Percentiles rank a stretch among this genome's conserved stretches.
Evolutionary conservation across 1,140 invertebrate species (phyloP).

Genomic region (Anadara kagoshimensis): DNA sequence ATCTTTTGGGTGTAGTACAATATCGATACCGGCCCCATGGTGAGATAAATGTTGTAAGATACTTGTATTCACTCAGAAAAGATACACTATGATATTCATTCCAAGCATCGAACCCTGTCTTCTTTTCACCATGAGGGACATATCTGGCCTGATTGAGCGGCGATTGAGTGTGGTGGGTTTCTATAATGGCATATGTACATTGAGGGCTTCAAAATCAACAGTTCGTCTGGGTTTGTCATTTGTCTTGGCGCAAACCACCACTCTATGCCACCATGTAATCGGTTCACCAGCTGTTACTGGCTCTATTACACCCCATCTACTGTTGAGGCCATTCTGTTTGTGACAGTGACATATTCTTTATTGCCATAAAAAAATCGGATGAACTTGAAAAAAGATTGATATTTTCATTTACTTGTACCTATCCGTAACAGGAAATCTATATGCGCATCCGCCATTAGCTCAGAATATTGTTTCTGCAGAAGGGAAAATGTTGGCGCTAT

Average conservation of each 20-base stretch:
- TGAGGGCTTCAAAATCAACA: conserved; percentile 41
- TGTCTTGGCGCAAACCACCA: conserved; percentile 50
- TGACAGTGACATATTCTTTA: too few species aligned
- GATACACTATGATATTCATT: conserved; percentile 46
- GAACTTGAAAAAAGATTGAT: too few species aligned
- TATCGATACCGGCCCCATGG: conserved; percentile 48
- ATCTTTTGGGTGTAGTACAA: conserved; percentile 31
- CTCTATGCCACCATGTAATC: conserved; percentile 45
- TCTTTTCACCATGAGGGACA: conserved; percentile 35
- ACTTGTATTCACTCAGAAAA: conserved; percentile 16
- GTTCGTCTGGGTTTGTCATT: conserved; percentile 40
- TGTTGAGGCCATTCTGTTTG: too few species aligned
- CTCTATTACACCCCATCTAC: conserved; percentile 41
- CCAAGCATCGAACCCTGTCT: conserved; percentile 43
- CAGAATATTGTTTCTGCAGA: too few species aligned
- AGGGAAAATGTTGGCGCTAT: too few species aligned
- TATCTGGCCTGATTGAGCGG: conserved; percentile 38
- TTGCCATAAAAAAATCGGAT: too few species aligned
- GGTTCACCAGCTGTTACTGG: conserved; percentile 38
- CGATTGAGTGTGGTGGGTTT: conserved; percentile 42
- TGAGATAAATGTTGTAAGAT: conserved; percentile 50
- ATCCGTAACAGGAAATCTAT: too few species aligned
- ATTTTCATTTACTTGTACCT: too few species aligned
- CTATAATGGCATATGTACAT: conserved; percentile 28
- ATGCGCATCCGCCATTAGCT: too few species aligned